These are phyloP conservation scores for Euphonia xanthogaster DNA, from an alignment of 2,797 vertebrate genomes.

Conservation along the genomic window DNA sequence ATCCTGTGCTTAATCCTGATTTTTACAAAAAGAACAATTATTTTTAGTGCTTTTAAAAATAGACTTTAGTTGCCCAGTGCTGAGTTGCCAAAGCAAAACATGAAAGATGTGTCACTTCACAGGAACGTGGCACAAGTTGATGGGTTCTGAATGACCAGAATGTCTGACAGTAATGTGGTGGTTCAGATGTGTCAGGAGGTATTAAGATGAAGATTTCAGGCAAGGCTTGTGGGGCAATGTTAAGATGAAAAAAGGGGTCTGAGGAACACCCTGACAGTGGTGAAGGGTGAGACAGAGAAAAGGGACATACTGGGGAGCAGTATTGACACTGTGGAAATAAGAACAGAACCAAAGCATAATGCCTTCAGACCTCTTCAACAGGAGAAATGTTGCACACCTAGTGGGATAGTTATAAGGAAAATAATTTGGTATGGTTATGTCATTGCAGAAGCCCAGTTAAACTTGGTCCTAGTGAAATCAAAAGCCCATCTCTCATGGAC, in stretches of 20 bases:
- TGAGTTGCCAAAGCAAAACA: slow-evolving; percentile 38
- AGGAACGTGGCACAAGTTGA: neutral
- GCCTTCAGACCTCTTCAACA: neutral
- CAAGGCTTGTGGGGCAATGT: neutral
- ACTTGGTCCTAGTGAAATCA: neutral
- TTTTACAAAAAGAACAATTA: slow-evolving; percentile 67
- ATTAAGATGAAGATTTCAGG: neutral
- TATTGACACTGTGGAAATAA: neutral
- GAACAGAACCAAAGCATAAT: neutral
- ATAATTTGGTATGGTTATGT: neutral
- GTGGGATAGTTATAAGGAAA: neutral
- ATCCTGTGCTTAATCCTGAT: slow-evolving; percentile 57
- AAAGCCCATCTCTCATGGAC: neutral
- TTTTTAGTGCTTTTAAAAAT: slow-evolving; percentile 71
- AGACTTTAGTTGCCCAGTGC: slow-evolving; percentile 51
- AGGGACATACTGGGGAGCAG: neutral
- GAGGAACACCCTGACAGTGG: neutral
- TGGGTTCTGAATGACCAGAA: neutral
- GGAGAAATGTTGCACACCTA: neutral
- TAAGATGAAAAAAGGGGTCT: neutral
- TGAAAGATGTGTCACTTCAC: neutral
- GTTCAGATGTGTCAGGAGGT: neutral
- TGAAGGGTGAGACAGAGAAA: neutral
- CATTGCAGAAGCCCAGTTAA: neutral
- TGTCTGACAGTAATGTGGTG: neutral